These are phyloP conservation scores for Coptotermes formosanus DNA, from an alignment of 1,140 invertebrate species.

Conservation along the genomic window DNA sequence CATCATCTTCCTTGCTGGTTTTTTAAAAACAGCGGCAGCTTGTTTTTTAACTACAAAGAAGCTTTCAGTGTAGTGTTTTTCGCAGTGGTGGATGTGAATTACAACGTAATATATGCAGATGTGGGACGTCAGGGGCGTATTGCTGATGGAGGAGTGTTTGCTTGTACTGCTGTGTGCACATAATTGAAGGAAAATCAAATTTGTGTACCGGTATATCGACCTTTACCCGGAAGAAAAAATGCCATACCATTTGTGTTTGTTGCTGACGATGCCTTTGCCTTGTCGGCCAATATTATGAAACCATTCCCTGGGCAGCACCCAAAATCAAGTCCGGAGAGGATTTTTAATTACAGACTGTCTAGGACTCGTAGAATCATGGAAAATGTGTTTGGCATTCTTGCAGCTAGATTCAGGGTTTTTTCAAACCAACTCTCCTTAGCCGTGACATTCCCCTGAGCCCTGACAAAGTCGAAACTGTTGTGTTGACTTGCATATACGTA, in stretches of 20 bases:
- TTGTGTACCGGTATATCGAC: conserved; percentile 41
- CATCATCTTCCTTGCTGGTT: too few relatives aligned
- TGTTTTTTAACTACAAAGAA: too few relatives aligned
- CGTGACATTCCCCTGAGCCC: conserved; percentile 31
- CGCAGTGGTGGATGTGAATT: too few relatives aligned
- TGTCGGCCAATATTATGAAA: conserved; percentile 40
- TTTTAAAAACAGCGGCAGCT: too few relatives aligned
- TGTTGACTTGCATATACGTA: conserved; percentile 42
- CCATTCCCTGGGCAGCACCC: conserved; percentile 38
- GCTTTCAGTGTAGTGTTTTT: too few relatives aligned
- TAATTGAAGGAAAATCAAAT: conserved; percentile 15
- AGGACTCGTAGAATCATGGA: conserved; percentile 44
- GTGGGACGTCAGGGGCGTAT: background rate
- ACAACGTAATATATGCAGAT: too few relatives aligned
- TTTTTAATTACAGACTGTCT: conserved; percentile 41
- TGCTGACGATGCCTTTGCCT: conserved; percentile 43
- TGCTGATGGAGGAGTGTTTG: conserved; percentile 8
- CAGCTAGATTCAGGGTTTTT: conserved; percentile 36
- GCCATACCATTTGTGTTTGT: conserved; percentile 43
- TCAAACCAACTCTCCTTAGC: too few relatives aligned
- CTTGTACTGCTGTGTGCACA: background rate
- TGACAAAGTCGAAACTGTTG: conserved; percentile 40
- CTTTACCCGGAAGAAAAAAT: conserved; percentile 34
- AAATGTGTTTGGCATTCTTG: conserved; percentile 47
- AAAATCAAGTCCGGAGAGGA: conserved; percentile 37